phyloP scores from a whole-genome alignment of 2,797 vertebrate species.

The Gallirallus australis region DNA sequence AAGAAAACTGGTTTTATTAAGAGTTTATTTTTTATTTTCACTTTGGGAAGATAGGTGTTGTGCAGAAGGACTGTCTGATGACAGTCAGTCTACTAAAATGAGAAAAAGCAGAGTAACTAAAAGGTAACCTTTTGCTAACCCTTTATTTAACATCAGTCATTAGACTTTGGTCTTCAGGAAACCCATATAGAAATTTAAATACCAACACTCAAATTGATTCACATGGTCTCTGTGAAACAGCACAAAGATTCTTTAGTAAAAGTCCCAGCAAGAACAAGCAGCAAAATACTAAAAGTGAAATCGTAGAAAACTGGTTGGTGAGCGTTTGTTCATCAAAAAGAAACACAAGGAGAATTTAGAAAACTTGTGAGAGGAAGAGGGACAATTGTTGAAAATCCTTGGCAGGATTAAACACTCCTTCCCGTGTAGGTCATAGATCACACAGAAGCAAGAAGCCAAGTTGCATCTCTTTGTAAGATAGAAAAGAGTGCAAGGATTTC shows the following conservation, averaged over 20 bases:
- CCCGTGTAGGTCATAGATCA: background rate
- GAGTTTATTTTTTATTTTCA: background rate
- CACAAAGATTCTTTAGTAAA: background rate
- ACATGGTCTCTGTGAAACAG: rapidly evolving
- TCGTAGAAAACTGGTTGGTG: background rate
- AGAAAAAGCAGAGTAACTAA: background rate
- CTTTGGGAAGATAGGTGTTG: background rate
- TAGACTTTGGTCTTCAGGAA: background rate
- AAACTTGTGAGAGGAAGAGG: background rate
- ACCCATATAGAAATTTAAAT: background rate
- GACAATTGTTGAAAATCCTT: background rate
- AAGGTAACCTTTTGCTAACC: background rate
- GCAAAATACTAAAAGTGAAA: background rate
- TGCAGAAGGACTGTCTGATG: background rate
- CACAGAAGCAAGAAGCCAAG: background rate
- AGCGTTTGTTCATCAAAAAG: background rate
- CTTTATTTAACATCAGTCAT: background rate
- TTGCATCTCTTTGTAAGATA: background rate
- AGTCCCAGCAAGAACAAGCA: background rate
- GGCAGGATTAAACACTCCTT: background rate
- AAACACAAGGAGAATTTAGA: background rate
- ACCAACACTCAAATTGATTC: background rate
- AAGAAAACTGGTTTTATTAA: background rate
- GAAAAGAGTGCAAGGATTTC: conserved; percentile 4
- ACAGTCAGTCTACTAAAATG: background rate